phyloP scores from a whole-genome alignment of 2,888 invertebrate species.

The Athetis lepigone region DNA sequence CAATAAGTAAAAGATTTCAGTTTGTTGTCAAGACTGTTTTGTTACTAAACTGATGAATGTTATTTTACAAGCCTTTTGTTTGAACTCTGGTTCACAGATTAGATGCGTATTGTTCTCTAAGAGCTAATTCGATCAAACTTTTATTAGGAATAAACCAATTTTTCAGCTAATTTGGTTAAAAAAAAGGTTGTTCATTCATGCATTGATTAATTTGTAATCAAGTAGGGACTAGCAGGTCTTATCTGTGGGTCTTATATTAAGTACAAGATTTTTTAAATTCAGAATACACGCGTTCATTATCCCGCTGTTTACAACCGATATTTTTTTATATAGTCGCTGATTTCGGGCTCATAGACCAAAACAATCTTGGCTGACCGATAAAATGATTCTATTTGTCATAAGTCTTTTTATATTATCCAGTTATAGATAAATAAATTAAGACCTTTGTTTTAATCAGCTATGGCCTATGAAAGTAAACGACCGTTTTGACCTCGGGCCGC shows the following conservation, averaged over 20 bases:
- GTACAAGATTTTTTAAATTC: too few species aligned
- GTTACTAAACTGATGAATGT: background rate
- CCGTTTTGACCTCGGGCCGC: slow-evolving; percentile 40
- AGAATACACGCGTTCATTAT: too few species aligned
- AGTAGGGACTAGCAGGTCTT: too few species aligned
- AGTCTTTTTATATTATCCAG: background rate
- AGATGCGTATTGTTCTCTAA: background rate
- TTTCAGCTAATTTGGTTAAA: too few species aligned
- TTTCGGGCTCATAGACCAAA: too few species aligned
- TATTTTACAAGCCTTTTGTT: background rate
- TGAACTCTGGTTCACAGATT: background rate
- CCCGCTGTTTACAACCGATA: too few species aligned
- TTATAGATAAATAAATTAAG: slow-evolving; percentile 20
- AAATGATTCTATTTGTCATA: background rate
- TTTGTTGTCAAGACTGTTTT: slow-evolving; percentile 3
- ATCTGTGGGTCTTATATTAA: too few species aligned
- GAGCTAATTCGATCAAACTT: background rate
- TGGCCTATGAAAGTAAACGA: slow-evolving; percentile 35
- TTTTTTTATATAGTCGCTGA: too few species aligned
- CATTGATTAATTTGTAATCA: too few species aligned
- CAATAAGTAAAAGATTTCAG: background rate
- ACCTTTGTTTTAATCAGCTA: slow-evolving; percentile 28
- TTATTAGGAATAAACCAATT: too few species aligned
- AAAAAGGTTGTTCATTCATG: too few species aligned
- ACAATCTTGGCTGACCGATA: slow-evolving; percentile 4